Evolutionary conservation across 2,888 invertebrate species (phyloP).

Genomic region (Villa cingulata): DNA sequence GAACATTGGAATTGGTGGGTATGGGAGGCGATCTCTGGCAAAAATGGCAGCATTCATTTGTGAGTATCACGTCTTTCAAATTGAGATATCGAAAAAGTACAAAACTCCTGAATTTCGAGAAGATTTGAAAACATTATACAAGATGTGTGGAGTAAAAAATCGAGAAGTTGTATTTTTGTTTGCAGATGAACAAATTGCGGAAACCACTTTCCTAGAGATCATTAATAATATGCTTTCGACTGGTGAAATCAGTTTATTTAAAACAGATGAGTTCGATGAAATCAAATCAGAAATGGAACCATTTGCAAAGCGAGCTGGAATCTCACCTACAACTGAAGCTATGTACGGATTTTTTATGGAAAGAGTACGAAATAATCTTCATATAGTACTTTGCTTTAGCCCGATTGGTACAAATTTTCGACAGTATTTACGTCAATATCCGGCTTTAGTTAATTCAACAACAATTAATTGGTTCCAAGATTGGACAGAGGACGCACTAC

Average conservation of each 20-base stretch:
- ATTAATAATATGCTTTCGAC: constrained; percentile 78
- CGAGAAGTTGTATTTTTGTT: constrained; percentile 69
- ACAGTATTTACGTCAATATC: constrained; percentile 73
- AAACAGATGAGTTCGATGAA: constrained; percentile 78
- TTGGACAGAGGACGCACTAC: constrained; percentile 76
- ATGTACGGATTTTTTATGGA: constrained; percentile 66
- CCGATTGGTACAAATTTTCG: constrained; percentile 74
- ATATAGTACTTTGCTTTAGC: constrained; percentile 74
- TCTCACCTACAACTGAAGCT: constrained; percentile 50
- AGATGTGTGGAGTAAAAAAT: constrained; percentile 56
- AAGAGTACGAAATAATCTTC: constrained; percentile 60
- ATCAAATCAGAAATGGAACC: constrained; percentile 25
- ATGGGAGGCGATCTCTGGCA: constrained; percentile 69
- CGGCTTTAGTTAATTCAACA: constrained; percentile 73
- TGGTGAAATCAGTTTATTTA: constrained; percentile 81
- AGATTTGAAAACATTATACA: constrained; percentile 65
- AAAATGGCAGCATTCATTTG: constrained; percentile 66
- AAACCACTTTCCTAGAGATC: constrained; percentile 75
- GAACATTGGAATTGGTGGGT: constrained; percentile 75
- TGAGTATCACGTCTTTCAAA: constrained; percentile 62
- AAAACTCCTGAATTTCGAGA: constrained; percentile 63
- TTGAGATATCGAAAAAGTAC: constrained; percentile 68
- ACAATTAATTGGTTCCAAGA: constrained; percentile 84
- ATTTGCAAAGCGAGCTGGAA: constrained; percentile 23
- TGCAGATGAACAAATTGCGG: constrained; percentile 71